Evolutionary conservation across 2,113 vertebrate species (phyloP).

Genomic region (Pelvicachromis taeniatus): DNA sequence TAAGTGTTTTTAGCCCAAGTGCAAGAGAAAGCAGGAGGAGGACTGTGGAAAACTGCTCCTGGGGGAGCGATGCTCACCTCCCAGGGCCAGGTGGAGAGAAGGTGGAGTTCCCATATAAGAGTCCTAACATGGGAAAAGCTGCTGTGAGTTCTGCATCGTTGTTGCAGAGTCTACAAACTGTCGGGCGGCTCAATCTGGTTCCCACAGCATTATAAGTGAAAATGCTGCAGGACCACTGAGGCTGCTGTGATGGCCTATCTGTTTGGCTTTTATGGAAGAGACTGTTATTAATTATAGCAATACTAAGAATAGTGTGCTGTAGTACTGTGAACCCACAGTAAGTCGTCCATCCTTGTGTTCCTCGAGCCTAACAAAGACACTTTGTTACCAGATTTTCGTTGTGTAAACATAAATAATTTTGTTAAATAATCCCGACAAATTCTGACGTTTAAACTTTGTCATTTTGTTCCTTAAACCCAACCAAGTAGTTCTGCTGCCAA

Average conservation of each 20-base stretch:
- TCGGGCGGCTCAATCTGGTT: not conserved
- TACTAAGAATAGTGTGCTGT: not conserved
- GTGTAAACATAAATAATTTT: not conserved
- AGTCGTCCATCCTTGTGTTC: not conserved
- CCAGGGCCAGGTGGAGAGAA: not conserved
- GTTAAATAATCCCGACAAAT: not conserved
- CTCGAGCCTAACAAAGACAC: not conserved
- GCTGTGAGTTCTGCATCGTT: not conserved
- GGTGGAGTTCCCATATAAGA: constrained; percentile 1
- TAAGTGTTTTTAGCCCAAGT: constrained; percentile 39
- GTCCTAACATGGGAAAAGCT: not conserved
- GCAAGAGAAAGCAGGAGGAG: constrained; percentile 7
- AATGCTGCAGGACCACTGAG: not conserved
- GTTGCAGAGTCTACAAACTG: not conserved
- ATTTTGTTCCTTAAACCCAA: not conserved
- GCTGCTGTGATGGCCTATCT: not conserved
- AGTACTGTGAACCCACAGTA: not conserved
- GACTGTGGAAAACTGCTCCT: constrained; percentile 29
- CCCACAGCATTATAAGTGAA: not conserved
- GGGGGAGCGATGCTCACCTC: constrained; percentile 24
- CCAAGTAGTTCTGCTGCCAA: not conserved
- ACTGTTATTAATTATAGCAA: not conserved
- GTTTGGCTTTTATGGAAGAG: not conserved
- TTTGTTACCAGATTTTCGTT: not conserved
- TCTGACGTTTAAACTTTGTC: accelerated